Percentiles rank a stretch among this genome's conserved stretches.
These are phyloP conservation scores for Penaeus chinensis DNA, from an alignment of 1,140 invertebrate species.

Conservation along the genomic window DNA sequence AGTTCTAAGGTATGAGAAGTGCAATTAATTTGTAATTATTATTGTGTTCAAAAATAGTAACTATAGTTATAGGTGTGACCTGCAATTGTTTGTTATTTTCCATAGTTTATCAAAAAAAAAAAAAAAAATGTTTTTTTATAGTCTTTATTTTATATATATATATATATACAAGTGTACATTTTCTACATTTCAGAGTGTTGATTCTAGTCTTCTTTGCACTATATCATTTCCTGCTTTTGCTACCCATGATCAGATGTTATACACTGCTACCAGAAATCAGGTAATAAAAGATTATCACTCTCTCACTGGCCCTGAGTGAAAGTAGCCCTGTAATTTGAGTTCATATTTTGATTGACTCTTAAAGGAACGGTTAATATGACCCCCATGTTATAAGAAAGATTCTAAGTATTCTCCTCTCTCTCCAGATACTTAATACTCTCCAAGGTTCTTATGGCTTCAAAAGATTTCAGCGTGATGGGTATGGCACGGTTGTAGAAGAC, in stretches of 20 bases:
- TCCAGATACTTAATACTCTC: constrained; percentile 85
- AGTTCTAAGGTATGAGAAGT: constrained; percentile 87
- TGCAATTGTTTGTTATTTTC: too few species aligned
- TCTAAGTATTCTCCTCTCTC: not conserved
- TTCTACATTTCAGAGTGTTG: constrained; percentile 57
- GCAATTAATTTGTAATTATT: not conserved
- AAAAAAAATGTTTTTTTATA: not conserved
- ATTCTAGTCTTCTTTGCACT: constrained; percentile 79
- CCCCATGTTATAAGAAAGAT: not conserved
- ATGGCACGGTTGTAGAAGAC: constrained; percentile 90
- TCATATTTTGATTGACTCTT: too few species aligned
- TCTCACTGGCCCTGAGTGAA: not conserved
- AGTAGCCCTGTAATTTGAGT: not conserved
- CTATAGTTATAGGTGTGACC: too few species aligned
- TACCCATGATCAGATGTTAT: constrained; percentile 92
- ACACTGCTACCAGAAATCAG: constrained; percentile 82
- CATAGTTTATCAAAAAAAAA: too few species aligned
- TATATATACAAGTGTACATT: not conserved
- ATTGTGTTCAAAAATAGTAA: not conserved
- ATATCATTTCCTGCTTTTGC: constrained; percentile 98
- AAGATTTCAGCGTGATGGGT: constrained; percentile 95
- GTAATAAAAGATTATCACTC: constrained; percentile 1
- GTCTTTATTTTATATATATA: not conserved
- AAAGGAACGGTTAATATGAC: too few species aligned
- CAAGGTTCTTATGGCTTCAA: constrained; percentile 94